These are phyloP conservation scores for Podocnemis expansa DNA, from an alignment of 2,113 vertebrate genomes.

Conservation along the genomic window DNA sequence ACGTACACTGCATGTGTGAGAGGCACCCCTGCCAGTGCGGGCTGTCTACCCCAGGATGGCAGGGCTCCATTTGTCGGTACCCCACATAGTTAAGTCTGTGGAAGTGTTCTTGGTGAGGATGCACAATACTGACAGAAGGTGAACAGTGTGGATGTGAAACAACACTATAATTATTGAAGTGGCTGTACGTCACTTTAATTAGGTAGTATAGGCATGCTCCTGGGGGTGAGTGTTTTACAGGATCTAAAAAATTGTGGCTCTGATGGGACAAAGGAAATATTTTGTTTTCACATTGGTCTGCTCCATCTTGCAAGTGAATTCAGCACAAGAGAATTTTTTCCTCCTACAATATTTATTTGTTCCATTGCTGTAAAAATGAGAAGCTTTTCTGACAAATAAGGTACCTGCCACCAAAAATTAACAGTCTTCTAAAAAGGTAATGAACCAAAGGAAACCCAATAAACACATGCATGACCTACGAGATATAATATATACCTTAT, in stretches of 20 bases:
- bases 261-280: too few relatives aligned
- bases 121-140: neutral
- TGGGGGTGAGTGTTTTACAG: neutral
- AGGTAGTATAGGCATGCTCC: neutral
- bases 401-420: neutral
- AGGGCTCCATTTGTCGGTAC: neutral
- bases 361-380: neutral
- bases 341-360: neutral
- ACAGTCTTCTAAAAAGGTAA: neutral
- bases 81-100: neutral
- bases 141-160: neutral
- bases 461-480: neutral
- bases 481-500: fast-evolving
- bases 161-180: neutral
- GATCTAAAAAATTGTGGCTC: neutral
- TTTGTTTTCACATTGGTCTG: neutral
- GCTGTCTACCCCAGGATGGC: too few relatives aligned
- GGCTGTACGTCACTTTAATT: neutral
- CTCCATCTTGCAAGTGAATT: neutral
- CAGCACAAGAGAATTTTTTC: neutral
- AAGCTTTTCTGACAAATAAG: neutral
- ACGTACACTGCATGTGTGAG: too few relatives aligned
- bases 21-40: too few relatives aligned
- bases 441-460: neutral
- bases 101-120: neutral